Evolutionary conservation across 2,888 invertebrate genomes (phyloP).

Genomic region (Linnaemya tessellans): DNA sequence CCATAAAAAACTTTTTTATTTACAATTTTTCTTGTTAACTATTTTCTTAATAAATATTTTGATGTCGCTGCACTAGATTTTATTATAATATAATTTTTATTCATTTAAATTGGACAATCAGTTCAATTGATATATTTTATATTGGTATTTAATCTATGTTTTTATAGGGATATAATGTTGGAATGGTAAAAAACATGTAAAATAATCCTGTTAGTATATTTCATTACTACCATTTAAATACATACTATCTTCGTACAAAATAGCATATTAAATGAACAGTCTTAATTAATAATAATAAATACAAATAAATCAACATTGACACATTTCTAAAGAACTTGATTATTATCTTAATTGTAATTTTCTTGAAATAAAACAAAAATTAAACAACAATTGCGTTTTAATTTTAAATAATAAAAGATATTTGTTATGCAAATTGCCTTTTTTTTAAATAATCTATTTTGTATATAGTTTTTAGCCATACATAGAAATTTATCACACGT

Average conservation of each 20-base stretch:
- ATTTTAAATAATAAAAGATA: constrained; percentile 15
- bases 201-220: constrained; percentile 5
- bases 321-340: constrained; percentile 41
- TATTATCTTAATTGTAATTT: constrained; percentile 37
- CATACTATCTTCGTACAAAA: constrained; percentile 16
- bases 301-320: constrained; percentile 41
- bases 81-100: constrained; percentile 4
- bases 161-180: constrained; percentile 27
- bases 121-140: constrained; percentile 33
- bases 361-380: constrained; percentile 34
- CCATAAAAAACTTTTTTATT: constrained; percentile 61
- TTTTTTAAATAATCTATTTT: constrained; percentile 55
- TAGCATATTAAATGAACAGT: constrained; percentile 5
- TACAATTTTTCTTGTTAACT: constrained; percentile 56
- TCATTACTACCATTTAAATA: constrained; percentile 6
- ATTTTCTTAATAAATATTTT: constrained; percentile 45
- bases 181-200: constrained; percentile 61
- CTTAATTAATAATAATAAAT: constrained; percentile 24
- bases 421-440: not conserved
- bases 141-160: constrained; percentile 34
- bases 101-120: constrained; percentile 48
- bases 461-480: constrained; percentile 15
- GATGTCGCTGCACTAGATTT: constrained; percentile 41
- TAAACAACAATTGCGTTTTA: constrained; percentile 5
- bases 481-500: constrained; percentile 85